phyloP scores from a whole-genome alignment of 2,888 invertebrate species.

The Dioctria linearis region DNA sequence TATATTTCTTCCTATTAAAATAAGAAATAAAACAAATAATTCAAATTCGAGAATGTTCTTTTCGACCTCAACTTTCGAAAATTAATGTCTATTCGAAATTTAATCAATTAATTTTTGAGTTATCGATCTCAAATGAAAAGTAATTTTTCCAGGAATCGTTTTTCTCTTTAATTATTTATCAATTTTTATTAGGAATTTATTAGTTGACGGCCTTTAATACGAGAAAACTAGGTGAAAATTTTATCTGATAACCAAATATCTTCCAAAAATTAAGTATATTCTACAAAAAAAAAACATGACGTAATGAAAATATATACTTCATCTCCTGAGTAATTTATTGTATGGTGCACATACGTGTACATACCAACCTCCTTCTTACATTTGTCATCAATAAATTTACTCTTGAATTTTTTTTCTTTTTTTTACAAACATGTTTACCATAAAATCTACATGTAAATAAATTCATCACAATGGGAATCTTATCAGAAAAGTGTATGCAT shows the following conservation, averaged over 20 bases:
- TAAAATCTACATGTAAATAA: constrained; percentile 27
- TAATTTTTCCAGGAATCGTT: no score
- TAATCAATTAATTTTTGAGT: background rate
- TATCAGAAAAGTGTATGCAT: constrained; percentile 4
- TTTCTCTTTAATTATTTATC: no score
- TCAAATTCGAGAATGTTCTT: no score
- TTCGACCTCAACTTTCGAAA: background rate
- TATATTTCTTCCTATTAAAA: no score
- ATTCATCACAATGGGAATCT: background rate
- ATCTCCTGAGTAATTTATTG: no score
- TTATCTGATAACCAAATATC: no score
- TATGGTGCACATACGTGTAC: background rate
- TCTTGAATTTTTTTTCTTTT: background rate
- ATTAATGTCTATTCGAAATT: background rate
- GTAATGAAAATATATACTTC: no score
- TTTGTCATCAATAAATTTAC: constrained; percentile 46
- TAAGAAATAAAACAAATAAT: no score
- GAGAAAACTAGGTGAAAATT: no score
- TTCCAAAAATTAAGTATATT: background rate
- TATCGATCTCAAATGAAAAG: background rate
- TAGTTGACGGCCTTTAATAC: no score
- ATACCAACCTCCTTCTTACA: constrained; percentile 18
- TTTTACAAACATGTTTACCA: constrained; percentile 8
- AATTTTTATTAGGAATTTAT: no score
- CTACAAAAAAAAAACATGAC: background rate